Evolutionary conservation across 2,113 vertebrate species (phyloP).

Genomic region (Gracilinanus agilis): DNA sequence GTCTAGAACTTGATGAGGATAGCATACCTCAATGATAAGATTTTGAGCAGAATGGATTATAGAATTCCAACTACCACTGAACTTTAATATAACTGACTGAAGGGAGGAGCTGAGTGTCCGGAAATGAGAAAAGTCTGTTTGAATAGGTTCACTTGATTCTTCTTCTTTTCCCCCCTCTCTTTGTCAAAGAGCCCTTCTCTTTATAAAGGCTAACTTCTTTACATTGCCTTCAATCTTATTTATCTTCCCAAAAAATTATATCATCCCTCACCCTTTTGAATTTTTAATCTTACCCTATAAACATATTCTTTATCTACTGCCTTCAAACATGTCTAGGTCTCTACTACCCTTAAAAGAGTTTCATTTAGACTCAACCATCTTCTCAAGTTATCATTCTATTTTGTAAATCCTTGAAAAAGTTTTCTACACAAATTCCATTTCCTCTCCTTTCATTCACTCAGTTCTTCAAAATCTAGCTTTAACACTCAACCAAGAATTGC

Average conservation of each 20-base stretch:
- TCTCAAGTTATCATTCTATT: neutral
- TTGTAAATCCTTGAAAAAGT: neutral
- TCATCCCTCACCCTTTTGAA: neutral
- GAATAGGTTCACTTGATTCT: neutral
- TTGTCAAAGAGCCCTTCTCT: neutral
- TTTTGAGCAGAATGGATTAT: neutral
- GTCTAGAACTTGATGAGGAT: neutral
- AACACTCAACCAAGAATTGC: neutral
- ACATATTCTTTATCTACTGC: neutral
- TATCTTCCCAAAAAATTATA: neutral
- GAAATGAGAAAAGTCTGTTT: neutral
- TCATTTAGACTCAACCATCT: neutral
- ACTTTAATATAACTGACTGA: neutral
- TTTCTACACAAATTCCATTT: neutral
- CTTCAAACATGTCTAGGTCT: neutral
- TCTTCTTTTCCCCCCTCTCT: neutral
- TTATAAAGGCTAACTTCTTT: neutral
- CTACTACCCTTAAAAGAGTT: neutral
- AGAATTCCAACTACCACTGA: neutral
- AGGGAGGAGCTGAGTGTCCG: neutral
- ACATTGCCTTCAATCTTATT: neutral
- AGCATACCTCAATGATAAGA: neutral
- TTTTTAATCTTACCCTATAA: neutral
- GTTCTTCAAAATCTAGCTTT: neutral
- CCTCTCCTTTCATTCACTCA: neutral